Percentiles rank a stretch among this genome's conserved stretches.
Conservation (phyloP, 64 coral and sea anemone species). For the Catalaphyllia jardinei region DNA sequence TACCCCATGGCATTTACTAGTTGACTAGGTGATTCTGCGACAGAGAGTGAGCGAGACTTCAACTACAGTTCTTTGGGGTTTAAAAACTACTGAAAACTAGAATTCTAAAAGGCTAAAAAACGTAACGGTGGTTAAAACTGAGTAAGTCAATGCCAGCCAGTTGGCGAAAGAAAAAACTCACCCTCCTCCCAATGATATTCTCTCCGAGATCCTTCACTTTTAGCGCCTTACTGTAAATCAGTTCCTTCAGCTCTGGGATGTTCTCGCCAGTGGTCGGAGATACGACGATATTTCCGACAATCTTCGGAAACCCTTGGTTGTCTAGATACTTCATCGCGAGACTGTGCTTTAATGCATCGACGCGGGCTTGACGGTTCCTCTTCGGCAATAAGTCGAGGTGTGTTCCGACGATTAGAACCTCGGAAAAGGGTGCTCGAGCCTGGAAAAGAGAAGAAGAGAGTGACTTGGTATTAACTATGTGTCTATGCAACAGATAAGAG, state of each 20-base stretch:
- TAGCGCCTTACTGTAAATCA: slow-evolving; percentile 88
- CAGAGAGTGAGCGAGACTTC: too few relatives aligned
- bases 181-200: slow-evolving; percentile 84
- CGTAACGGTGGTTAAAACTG: too few relatives aligned
- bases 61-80: too few relatives aligned
- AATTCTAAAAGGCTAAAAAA: too few relatives aligned
- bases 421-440: slow-evolving; percentile 94
- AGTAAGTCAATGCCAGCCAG: too few relatives aligned
- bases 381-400: slow-evolving; percentile 85
- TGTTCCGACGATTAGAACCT: slow-evolving; percentile 95
- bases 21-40: too few relatives aligned
- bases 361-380: slow-evolving; percentile 59
- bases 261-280: slow-evolving; percentile 93
- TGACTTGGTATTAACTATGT: background rate
- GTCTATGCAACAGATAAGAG: background rate
- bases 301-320: slow-evolving; percentile 90
- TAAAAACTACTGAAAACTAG: too few relatives aligned
- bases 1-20: too few relatives aligned
- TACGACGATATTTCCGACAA: slow-evolving; percentile 86
- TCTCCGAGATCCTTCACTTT: slow-evolving; percentile 93
- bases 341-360: slow-evolving; percentile 70
- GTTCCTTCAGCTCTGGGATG: slow-evolving; percentile 81
- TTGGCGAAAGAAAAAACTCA: background rate
- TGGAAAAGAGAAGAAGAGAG: slow-evolving; percentile 10
- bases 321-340: slow-evolving; percentile 79